A percentile compares a stretch with the other conserved stretches of the same genome.
Conservation (phyloP, 2,888 invertebrate species). For the Hybos culiciformis region DNA sequence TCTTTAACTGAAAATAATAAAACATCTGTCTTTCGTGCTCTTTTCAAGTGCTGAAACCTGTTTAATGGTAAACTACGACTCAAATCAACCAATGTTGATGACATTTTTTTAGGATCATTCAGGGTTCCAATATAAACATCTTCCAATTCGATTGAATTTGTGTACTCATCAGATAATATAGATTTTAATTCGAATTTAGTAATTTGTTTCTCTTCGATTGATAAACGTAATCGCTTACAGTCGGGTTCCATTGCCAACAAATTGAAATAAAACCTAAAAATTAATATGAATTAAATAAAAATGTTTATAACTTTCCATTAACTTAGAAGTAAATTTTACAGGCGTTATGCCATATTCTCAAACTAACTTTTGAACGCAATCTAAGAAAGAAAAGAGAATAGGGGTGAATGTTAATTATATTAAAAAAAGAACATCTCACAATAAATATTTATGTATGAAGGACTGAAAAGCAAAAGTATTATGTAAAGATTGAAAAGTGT, state of each 20-base stretch:
- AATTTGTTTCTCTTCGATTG: background rate
- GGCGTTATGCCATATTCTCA: too few relatives aligned
- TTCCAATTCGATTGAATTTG: conserved; percentile 37
- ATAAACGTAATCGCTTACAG: background rate
- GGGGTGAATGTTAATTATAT: too few relatives aligned
- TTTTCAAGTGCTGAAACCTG: conserved; percentile 55
- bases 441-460: too few relatives aligned
- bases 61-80: conserved; percentile 46
- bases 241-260: background rate
- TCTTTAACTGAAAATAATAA: conserved; percentile 39
- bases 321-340: too few relatives aligned
- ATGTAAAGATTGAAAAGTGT: too few relatives aligned
- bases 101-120: conserved; percentile 45
- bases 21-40: conserved; percentile 48
- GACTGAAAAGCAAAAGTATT: too few relatives aligned
- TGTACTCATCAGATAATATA: conserved; percentile 42
- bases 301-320: too few relatives aligned
- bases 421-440: too few relatives aligned
- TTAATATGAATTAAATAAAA: too few relatives aligned
- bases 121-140: conserved; percentile 49
- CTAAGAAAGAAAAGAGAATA: too few relatives aligned
- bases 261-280: too few relatives aligned
- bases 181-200: conserved; percentile 30
- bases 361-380: too few relatives aligned
- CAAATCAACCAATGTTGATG: conserved; percentile 44